phyloP scores from a whole-genome alignment of 1,140 invertebrate genomes.

The Drosophila kepulauana region DNA sequence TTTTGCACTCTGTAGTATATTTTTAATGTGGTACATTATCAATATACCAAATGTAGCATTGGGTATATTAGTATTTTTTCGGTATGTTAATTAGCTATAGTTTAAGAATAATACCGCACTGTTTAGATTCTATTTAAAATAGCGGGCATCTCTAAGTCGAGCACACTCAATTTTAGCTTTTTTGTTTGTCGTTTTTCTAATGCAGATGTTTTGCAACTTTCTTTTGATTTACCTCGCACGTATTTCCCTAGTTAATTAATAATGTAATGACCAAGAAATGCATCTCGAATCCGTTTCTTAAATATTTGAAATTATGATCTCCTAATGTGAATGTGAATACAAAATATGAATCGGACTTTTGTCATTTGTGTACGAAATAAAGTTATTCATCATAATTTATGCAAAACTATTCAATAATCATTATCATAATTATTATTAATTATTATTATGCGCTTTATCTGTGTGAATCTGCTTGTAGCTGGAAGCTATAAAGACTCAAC shows the following conservation, averaged over 20 bases:
- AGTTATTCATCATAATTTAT: slow-evolving; percentile 25
- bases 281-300: neutral
- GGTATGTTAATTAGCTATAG: too few species aligned
- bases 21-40: too few species aligned
- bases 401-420: slow-evolving; percentile 21
- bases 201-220: slow-evolving; percentile 37
- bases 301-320: slow-evolving; percentile 1
- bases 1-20: too few species aligned
- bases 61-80: too few species aligned
- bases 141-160: too few species aligned
- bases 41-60: too few species aligned
- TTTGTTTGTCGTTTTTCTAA: neutral
- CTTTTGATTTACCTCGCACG: neutral
- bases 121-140: too few species aligned
- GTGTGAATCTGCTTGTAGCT: neutral
- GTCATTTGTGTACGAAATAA: slow-evolving; percentile 9
- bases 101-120: too few species aligned
- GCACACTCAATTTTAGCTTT: too few species aligned
- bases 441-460: slow-evolving; percentile 27
- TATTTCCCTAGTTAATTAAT: slow-evolving; percentile 13
- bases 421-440: slow-evolving; percentile 36
- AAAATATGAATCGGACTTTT: slow-evolving; percentile 13
- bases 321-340: slow-evolving; percentile 22
- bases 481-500: neutral
- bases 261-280: slow-evolving; percentile 18